Evolutionary conservation across 2,888 invertebrate genomes (phyloP).

Genomic region (Amphipoea oculea): DNA sequence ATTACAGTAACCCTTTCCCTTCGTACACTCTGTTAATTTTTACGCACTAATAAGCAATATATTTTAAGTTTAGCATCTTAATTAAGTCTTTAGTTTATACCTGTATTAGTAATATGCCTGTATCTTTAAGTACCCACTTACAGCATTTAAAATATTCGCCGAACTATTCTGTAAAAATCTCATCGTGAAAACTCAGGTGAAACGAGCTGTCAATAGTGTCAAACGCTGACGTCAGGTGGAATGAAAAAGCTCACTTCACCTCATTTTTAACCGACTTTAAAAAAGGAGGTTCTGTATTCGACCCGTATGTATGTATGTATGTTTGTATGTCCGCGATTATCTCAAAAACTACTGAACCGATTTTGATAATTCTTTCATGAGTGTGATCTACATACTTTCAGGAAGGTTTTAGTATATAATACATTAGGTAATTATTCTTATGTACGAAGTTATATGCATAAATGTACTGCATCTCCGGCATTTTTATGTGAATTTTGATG

Average conservation of each 20-base stretch:
- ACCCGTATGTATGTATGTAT: too few species aligned
- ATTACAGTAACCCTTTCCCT: constrained; percentile 20
- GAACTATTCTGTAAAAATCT: neutral
- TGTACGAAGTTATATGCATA: too few species aligned
- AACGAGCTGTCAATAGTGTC: neutral
- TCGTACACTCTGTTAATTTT: constrained; percentile 27
- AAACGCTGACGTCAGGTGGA: neutral
- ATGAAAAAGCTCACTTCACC: neutral
- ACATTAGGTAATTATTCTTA: too few species aligned
- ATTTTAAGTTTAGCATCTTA: neutral
- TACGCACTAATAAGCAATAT: constrained; percentile 36
- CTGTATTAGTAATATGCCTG: neutral
- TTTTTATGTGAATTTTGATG: too few species aligned
- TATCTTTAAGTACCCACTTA: neutral
- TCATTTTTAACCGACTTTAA: too few species aligned
- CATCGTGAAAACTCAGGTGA: neutral
- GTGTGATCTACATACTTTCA: too few species aligned
- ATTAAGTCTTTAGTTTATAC: neutral
- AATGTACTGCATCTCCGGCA: too few species aligned
- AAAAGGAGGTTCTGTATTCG: too few species aligned
- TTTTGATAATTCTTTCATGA: too few species aligned
- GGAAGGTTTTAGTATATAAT: too few species aligned
- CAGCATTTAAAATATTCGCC: neutral
- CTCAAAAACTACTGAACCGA: too few species aligned
- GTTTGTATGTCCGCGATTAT: too few species aligned